Percentiles rank a stretch among this genome's conserved stretches.
These are phyloP conservation scores for Actinemys pallida DNA, from an alignment of 2,113 vertebrate species.

Conservation along the genomic window DNA sequence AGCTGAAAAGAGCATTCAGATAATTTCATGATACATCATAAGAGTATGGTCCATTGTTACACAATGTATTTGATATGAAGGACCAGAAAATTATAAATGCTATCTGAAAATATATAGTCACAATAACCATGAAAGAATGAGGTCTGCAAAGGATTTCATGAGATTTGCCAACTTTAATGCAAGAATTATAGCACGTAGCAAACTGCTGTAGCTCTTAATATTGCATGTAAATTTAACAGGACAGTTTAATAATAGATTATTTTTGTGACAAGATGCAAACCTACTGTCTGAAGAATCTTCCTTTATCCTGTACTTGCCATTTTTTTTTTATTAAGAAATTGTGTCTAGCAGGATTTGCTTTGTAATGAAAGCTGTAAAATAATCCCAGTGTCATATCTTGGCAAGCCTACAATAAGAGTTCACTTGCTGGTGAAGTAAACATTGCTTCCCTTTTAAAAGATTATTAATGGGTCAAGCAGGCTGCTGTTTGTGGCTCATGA, in stretches of 20 bases:
- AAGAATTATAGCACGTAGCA: background rate
- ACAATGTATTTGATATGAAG: slow-evolving; percentile 3
- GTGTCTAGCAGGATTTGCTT: background rate
- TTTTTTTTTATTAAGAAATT: background rate
- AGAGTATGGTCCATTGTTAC: background rate
- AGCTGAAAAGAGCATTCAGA: slow-evolving; percentile 22
- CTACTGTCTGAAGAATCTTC: background rate
- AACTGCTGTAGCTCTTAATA: background rate
- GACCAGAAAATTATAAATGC: background rate
- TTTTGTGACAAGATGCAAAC: slow-evolving; percentile 20
- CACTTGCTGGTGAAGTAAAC: background rate
- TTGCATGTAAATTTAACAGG: background rate
- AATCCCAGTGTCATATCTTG: background rate
- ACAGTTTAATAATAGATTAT: slow-evolving; percentile 3
- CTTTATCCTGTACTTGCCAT: background rate
- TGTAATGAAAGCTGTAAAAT: background rate
- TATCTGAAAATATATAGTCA: slow-evolving; percentile 50
- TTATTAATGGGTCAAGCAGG: slow-evolving; percentile 13
- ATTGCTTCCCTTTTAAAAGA: slow-evolving; percentile 7
- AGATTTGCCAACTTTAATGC: background rate
- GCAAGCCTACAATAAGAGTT: slow-evolving; percentile 4
- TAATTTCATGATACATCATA: slow-evolving; percentile 3
- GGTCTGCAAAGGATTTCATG: slow-evolving; percentile 16
- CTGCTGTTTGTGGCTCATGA: background rate
- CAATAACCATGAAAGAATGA: background rate